phyloP scores from a whole-genome alignment of 2,113 vertebrate species.

The Gadus macrocephalus region DNA sequence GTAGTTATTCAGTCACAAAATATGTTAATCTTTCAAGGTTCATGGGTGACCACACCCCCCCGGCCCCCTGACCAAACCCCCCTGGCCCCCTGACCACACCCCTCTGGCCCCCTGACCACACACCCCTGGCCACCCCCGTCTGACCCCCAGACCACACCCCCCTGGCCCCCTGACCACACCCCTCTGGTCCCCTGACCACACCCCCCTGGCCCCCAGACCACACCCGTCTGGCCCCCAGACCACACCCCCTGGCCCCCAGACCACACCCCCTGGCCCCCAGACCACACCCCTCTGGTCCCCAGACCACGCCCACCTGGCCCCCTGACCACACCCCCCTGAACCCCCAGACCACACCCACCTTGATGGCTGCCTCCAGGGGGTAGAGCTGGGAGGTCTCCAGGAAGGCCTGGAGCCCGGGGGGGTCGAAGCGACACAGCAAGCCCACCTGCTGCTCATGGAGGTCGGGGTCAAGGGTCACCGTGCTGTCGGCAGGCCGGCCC shows the following conservation, averaged over 20 bases:
- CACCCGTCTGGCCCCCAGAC: too few species aligned
- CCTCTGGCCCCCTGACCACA: too few species aligned
- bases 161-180: slow-evolving; percentile 47
- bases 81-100: too few species aligned
- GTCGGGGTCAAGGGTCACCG: slow-evolving; percentile 66
- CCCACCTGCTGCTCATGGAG: slow-evolving; percentile 84
- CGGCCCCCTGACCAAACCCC: too few species aligned
- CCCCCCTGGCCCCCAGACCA: too few species aligned
- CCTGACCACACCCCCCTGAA: too few species aligned
- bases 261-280: neutral
- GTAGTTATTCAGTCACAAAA: too few species aligned
- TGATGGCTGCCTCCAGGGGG: slow-evolving; percentile 86
- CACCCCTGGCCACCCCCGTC: neutral
- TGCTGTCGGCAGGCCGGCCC: slow-evolving; percentile 65
- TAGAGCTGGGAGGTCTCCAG: slow-evolving; percentile 84
- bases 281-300: too few species aligned
- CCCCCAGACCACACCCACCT: slow-evolving; percentile 61
- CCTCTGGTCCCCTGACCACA: too few species aligned
- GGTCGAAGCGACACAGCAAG: slow-evolving; percentile 81
- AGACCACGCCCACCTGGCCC: slow-evolving; percentile 61
- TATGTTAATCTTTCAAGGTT: too few species aligned
- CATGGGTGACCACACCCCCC: too few species aligned
- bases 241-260: too few species aligned
- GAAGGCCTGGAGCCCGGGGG: slow-evolving; percentile 76
- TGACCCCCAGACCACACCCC: slow-evolving; percentile 32